These are phyloP conservation scores for Macaca mulatta DNA, from an alignment of 2,113 vertebrate species.

Conservation along the genomic window DNA sequence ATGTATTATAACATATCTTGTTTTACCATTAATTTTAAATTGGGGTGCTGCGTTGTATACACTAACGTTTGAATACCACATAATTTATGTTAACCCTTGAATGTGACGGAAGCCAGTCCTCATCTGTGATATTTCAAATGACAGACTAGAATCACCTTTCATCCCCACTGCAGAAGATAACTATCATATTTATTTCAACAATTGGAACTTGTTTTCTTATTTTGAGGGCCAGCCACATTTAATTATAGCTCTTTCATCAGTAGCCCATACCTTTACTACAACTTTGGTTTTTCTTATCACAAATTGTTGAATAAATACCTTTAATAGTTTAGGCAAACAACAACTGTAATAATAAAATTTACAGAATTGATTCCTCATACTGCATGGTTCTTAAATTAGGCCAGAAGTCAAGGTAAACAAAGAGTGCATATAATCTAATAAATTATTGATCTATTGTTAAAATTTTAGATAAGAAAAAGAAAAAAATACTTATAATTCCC, in stretches of 20 bases:
- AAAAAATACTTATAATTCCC: neutral
- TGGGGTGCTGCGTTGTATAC: neutral
- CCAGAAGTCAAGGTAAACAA: neutral
- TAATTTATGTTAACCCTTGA: neutral
- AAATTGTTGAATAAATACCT: neutral
- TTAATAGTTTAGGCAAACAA: neutral
- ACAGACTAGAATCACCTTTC: neutral
- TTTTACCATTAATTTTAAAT: neutral
- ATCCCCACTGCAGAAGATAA: neutral
- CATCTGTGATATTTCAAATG: neutral
- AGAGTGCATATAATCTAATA: neutral
- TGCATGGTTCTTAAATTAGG: neutral
- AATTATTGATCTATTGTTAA: neutral
- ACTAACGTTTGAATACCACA: neutral
- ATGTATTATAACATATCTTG: neutral
- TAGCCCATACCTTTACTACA: neutral
- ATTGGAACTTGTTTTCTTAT: neutral
- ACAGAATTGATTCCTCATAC: neutral
- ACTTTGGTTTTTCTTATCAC: neutral
- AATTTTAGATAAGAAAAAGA: neutral
- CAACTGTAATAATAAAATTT: neutral
- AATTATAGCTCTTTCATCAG: neutral
- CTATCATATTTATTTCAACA: neutral
- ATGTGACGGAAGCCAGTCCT: neutral
- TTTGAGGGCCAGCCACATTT: neutral